Base-by-base conservation (phyloP, 2,888 invertebrate species). In the Bedellia somnulentella region DNA sequence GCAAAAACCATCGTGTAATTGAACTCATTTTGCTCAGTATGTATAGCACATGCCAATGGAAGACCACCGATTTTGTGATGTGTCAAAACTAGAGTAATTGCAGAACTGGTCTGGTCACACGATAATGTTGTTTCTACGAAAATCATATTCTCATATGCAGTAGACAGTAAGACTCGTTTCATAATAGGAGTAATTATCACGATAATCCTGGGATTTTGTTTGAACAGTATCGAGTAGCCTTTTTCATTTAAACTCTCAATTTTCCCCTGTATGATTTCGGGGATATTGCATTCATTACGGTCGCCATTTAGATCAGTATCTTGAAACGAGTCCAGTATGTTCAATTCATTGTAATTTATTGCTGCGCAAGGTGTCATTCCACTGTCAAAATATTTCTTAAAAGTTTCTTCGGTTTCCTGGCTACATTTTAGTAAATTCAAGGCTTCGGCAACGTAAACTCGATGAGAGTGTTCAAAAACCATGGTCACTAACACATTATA, bases 171-270 rank as follows among this genome's bases (percentile, higher is more conserved):
- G 3, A 34, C 29, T 29, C 33, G 17, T 33, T 37, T 30, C 34
- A 33, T 37, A 16, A 37, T 34, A 27, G 34, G 32, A 18, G 30
- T 32, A 25, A 36, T 34, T 25, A 32, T 25, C 13, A 34, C 34
- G 24, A 32, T 32, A 28, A 28, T 18, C 13, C 14, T 28, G 17
- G 28, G 28, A 12, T 18, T 28, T 28, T 28, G 8, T 28, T 13
- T 28, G 6, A 9, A 28, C 18, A 18, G 11, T 18, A 28, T 18
- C 14, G 14, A 12, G 13, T 12, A 28, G 9, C 28, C 28, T 17
- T 28, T 17, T 17, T 28, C 9, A 11, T 18, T 8, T 28, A 28
- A 24, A 13, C 23, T 12, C 13, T n/a, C 11, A 16, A 22, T 15
- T 23, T 27, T 27, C 12, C 6, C 15, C 13, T 17, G 12, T 27